A percentile compares a stretch with the other conserved stretches of the same genome.
These are phyloP conservation scores for Chymomyza amoena DNA, from an alignment of 2,888 invertebrate genomes.

Conservation along the genomic window DNA sequence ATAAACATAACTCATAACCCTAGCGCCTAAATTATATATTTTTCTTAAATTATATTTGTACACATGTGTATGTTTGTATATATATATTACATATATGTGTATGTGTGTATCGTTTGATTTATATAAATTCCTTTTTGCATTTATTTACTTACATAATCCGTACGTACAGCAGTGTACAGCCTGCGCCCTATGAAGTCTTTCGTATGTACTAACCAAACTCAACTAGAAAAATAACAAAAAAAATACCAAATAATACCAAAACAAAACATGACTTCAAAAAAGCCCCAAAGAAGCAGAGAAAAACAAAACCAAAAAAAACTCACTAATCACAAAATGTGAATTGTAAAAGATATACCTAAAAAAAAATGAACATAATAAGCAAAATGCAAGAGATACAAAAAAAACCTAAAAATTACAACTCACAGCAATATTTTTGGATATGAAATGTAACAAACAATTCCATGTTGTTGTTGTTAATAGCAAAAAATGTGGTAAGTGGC, in stretches of 20 bases:
- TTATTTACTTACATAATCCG: conserved; percentile 73
- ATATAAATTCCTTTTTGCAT: conserved; percentile 66
- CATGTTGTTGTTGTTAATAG: conserved; percentile 42
- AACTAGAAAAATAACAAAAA: conserved; percentile 29
- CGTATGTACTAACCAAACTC: conserved; percentile 76
- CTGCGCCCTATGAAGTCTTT: conserved; percentile 79
- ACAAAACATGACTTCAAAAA: conserved; percentile 34
- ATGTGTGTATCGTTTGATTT: conserved; percentile 68
- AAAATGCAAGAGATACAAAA: conserved; percentile 14
- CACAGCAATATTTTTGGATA: conserved; percentile 54
- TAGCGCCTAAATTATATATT: not conserved
- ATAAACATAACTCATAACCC: not conserved
- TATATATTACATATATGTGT: conserved; percentile 28
- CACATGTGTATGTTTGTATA: conserved; percentile 4
- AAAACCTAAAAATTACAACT: not conserved
- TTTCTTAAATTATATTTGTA: not conserved
- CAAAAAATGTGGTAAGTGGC: conserved; percentile 68
- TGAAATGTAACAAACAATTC: conserved; percentile 29
- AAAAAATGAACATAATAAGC: conserved; percentile 33
- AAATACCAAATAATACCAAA: conserved; percentile 8
- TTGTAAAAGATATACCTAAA: conserved; percentile 39
- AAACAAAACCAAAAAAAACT: conserved; percentile 32
- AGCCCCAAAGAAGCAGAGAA: conserved; percentile 31
- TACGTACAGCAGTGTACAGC: conserved; percentile 75
- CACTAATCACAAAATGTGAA: conserved; percentile 30